These are phyloP conservation scores for Ploceus nigricollis DNA, from an alignment of 2,113 vertebrate genomes.

Conservation along the genomic window DNA sequence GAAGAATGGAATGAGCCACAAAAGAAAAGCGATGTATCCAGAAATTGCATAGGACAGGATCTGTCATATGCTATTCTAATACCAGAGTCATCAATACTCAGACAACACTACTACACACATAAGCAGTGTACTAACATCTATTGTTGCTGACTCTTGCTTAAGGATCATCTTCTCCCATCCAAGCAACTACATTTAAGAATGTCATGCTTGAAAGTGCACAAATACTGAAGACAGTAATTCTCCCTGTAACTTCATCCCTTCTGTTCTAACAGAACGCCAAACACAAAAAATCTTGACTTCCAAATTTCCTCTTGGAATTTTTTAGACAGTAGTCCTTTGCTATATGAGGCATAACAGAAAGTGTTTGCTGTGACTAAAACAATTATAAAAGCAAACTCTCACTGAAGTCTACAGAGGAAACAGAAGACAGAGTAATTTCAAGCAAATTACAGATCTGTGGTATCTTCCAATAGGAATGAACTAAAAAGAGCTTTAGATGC, in stretches of 20 bases:
- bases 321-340: neutral
- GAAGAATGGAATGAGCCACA: neutral
- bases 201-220: neutral
- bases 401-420: neutral
- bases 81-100: neutral
- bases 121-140: neutral
- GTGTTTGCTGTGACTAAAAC: neutral
- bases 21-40: neutral
- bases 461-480: neutral
- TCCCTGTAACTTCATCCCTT: neutral
- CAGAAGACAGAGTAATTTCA: neutral
- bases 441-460: neutral
- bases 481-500: neutral
- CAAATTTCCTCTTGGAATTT: neutral
- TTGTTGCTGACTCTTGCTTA: neutral
- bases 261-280: neutral
- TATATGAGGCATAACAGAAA: neutral
- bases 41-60: neutral
- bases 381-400: neutral
- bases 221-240: neutral
- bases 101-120: neutral
- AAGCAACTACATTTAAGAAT: neutral
- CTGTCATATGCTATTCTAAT: neutral
- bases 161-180: neutral
- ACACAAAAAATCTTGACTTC: neutral